Conservation (phyloP, 2,888 invertebrate species). For the Hirudinaria manillensis region DNA sequence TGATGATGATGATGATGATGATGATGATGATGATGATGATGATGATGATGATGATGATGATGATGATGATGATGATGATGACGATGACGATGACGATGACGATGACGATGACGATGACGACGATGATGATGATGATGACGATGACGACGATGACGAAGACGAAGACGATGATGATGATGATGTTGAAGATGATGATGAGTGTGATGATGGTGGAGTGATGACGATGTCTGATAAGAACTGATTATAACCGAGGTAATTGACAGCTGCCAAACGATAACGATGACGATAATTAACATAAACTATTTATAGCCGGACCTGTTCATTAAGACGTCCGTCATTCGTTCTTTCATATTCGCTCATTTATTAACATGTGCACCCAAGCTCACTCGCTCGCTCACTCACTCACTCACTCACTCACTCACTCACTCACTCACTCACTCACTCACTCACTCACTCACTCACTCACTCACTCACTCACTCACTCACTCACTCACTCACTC, state of each 20-base stretch:
- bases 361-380: too few species aligned
- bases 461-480: constrained; percentile 31
- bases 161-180: constrained; percentile 22
- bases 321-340: neutral
- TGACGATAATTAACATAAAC: too few species aligned
- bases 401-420: neutral
- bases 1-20: constrained; percentile 26
- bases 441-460: neutral
- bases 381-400: too few species aligned
- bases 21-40: constrained; percentile 21
- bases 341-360: neutral
- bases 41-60: constrained; percentile 28
- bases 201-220: constrained; percentile 2
- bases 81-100: constrained; percentile 19
- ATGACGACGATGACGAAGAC: constrained; percentile 21
- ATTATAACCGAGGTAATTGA: neutral
- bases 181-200: constrained; percentile 24
- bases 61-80: constrained; percentile 25
- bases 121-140: constrained; percentile 26
- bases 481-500: constrained; percentile 34
- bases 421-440: constrained; percentile 31
- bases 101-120: constrained; percentile 21
- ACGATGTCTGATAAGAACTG: neutral
- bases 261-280: too few species aligned
- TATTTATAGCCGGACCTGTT: too few species aligned